Conservation (phyloP, 2,113 vertebrate genomes). For the Setophaga kirtlandii region DNA sequence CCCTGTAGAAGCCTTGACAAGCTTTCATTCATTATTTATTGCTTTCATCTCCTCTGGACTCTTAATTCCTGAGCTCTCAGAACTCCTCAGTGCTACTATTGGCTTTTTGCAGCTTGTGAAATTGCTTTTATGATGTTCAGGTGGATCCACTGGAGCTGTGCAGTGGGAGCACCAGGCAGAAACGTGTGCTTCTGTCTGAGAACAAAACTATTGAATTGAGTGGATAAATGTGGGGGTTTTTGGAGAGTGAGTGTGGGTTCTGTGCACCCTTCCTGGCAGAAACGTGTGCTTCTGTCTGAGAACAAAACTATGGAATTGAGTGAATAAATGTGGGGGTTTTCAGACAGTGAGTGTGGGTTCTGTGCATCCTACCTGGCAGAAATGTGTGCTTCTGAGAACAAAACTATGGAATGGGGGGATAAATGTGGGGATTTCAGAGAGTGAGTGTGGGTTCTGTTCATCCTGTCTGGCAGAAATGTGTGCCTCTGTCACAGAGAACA, state of each 20-base stretch:
- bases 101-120: slow-evolving; percentile 13
- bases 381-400: too few species aligned
- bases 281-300: too few species aligned
- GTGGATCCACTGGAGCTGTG: neutral
- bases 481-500: too few species aligned
- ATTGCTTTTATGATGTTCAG: neutral
- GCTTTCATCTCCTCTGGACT: slow-evolving; percentile 40
- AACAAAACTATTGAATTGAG: too few species aligned
- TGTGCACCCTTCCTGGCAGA: neutral
- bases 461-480: neutral
- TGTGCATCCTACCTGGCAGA: neutral
- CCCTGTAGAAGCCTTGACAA: neutral
- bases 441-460: too few species aligned
- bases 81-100: neutral
- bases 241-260: too few species aligned
- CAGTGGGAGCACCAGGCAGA: neutral
- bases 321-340: fast-evolving
- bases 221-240: fast-evolving
- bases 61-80: slow-evolving; percentile 29
- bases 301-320: too few species aligned
- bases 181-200: too few species aligned
- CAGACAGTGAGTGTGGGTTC: too few species aligned
- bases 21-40: slow-evolving; percentile 20
- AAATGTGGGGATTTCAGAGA: too few species aligned
- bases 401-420: neutral